These are phyloP conservation scores for Myotis myotis DNA, from an alignment of 2,797 vertebrate species.

Conservation along the genomic window DNA sequence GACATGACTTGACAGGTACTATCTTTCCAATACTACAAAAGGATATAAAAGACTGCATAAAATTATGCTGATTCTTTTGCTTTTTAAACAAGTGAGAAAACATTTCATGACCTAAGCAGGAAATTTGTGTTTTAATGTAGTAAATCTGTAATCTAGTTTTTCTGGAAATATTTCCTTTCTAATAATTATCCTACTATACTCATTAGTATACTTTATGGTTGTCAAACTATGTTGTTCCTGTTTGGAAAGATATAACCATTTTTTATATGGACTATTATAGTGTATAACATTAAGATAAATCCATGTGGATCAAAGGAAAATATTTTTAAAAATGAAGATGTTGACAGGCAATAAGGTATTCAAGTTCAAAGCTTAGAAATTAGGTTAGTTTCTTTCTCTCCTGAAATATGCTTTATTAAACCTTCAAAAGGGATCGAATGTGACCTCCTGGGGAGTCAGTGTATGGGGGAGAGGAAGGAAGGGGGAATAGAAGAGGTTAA, in stretches of 20 bases:
- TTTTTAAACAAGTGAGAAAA: constrained; percentile 6
- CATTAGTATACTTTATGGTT: not conserved
- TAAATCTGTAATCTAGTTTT: not conserved
- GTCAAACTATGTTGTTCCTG: not conserved
- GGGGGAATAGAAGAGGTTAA: too few species aligned
- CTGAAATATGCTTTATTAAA: not conserved
- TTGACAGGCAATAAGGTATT: not conserved
- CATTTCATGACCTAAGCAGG: not conserved
- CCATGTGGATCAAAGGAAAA: not conserved
- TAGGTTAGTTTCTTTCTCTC: not conserved
- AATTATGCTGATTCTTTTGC: not conserved
- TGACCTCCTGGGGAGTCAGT: not conserved
- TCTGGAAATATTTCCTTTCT: not conserved
- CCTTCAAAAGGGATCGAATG: not conserved
- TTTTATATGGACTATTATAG: not conserved
- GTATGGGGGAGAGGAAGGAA: not conserved
- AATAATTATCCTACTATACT: not conserved
- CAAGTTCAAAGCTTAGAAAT: not conserved
- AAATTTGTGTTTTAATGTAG: not conserved
- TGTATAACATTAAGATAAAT: not conserved
- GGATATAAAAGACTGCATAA: not conserved
- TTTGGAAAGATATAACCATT: not conserved
- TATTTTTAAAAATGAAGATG: not conserved
- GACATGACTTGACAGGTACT: constrained; percentile 1
- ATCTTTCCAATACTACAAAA: not conserved